phyloP scores from a whole-genome alignment of 2,113 vertebrate genomes.

The Pseudopipra pipra region DNA sequence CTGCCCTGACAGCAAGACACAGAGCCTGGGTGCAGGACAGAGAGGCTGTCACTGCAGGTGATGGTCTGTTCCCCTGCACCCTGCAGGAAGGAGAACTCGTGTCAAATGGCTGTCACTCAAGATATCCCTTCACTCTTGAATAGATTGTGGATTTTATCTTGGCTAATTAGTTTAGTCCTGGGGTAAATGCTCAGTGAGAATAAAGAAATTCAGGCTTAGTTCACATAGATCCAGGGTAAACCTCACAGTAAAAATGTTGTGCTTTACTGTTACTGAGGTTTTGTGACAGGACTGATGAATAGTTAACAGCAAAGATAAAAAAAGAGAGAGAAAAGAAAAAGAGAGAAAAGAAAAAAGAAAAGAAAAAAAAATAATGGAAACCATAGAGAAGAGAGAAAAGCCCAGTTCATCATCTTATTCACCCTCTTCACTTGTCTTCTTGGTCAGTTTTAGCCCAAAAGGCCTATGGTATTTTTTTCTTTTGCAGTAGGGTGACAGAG shows the following conservation, averaged over 20 bases:
- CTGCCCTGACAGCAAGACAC: background rate
- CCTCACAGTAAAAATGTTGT: background rate
- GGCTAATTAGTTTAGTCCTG: background rate
- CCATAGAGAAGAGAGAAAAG: background rate
- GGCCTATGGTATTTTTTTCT: background rate
- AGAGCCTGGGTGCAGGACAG: background rate
- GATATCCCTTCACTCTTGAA: background rate
- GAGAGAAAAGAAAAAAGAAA: no score
- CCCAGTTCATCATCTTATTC: background rate
- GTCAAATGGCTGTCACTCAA: background rate
- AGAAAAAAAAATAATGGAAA: background rate
- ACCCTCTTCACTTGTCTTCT: background rate
- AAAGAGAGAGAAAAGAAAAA: background rate
- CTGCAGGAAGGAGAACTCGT: background rate
- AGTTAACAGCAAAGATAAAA: background rate
- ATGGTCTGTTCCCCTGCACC: background rate
- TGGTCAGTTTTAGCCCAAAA: background rate
- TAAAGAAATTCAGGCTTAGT: background rate
- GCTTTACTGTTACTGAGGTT: background rate
- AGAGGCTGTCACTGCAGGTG: background rate
- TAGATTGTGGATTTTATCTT: background rate
- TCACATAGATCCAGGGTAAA: background rate
- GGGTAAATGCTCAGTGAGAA: background rate
- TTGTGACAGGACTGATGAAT: background rate
- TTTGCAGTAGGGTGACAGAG: background rate